Evolutionary conservation across 64 coral and sea anemone genomes (phyloP), one percentile per base, ranked within the genome.

Genomic region (Hydrozoanthus tunicans): DNA sequence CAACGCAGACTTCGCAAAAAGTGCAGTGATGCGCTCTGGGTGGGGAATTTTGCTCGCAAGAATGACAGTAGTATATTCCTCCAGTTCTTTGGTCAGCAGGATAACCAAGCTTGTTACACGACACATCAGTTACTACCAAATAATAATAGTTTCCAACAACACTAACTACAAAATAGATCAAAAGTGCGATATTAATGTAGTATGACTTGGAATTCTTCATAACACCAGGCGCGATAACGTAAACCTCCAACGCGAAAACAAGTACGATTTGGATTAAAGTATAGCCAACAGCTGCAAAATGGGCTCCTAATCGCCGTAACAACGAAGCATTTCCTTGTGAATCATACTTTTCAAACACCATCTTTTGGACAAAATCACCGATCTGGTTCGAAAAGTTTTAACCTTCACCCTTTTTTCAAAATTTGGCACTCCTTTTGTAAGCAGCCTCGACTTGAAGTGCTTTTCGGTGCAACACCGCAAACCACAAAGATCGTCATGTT

Each of bases 21-120:
- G 77, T 72, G 76, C 95, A 97, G 53, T 97, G 95, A 58, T 97
- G 95, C 78, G 95, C 78, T 91, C 95, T 94, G 23, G 89, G 89
- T 17, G 95, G 95, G 17, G 95, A 97, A 26, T 97, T 97, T 71
- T 92, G 82, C 51, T 91, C 91, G 61, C 95, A 97, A 9, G 92
- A 93, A 69, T 97, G 95, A 74, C 95, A 97, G 11, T 86, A 97
- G 62, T 89, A 97, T 6, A 66, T 90, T 56, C 32, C 32, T 43
- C 85, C 92, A 58, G 25, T 61, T 52, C 79, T 90, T 27, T 75
- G 82, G 20, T 94, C 92, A 6, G 73, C 70, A 3, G 84, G 69
- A 58, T 59, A 51, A 7, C 81, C 85, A 43, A 9, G 12, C 51
- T 81, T 93, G 13, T 92, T 85, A 43, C 72, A 94, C 8, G 90